These are phyloP conservation scores for Drepanosiphum platanoidis DNA, from an alignment of 2,888 invertebrate species.

Conservation along the genomic window DNA sequence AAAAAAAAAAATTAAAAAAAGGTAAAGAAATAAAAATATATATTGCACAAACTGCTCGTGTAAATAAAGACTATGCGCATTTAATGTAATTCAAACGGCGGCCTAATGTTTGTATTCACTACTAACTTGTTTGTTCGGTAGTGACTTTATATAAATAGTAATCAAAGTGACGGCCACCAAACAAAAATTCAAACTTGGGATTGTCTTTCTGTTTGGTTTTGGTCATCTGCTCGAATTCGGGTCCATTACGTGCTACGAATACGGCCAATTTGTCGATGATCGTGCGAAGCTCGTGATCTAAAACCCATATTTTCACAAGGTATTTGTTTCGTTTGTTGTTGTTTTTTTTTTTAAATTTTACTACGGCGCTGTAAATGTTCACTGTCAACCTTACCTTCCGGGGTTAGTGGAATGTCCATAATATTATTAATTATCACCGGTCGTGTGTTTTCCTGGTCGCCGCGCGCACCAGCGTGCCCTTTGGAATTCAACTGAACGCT, in stretches of 20 bases:
- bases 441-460: background rate
- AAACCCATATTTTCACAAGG: background rate
- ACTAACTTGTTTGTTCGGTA: conserved; percentile 92
- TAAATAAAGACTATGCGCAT: background rate
- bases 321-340: background rate
- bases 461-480: background rate
- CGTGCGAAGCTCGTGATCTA: conserved; percentile 93
- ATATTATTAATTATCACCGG: background rate
- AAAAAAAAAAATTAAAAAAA: background rate
- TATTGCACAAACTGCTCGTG: conserved; percentile 33
- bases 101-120: background rate
- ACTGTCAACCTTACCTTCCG: conserved; percentile 48
- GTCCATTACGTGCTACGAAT: conserved; percentile 98
- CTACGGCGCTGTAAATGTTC: background rate
- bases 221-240: conserved; percentile 99
- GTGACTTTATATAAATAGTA: conserved; percentile 97
- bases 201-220: conserved; percentile 98
- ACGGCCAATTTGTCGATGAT: conserved; percentile 98
- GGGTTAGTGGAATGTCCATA: conserved; percentile 55
- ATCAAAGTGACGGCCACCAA: conserved; percentile 93
- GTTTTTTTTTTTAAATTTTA: too few relatives aligned
- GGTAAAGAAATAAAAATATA: too few relatives aligned
- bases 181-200: conserved; percentile 96
- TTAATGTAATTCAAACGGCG: background rate
- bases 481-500: background rate